These are phyloP conservation scores for Cepphus grylle DNA, from an alignment of 2,113 vertebrate genomes.

Conservation along the genomic window DNA sequence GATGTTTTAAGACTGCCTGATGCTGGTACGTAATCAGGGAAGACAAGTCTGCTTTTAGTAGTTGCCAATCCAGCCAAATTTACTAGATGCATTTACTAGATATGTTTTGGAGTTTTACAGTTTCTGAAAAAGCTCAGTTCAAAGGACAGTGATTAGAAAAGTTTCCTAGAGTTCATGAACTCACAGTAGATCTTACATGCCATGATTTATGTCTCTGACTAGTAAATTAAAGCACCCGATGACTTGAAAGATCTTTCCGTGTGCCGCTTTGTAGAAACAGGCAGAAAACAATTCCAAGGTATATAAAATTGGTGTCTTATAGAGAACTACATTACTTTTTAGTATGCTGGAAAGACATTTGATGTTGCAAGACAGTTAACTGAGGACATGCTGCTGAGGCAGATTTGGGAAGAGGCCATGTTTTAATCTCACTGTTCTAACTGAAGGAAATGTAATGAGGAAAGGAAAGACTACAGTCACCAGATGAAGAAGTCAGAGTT, in stretches of 20 bases:
- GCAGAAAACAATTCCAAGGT: slow-evolving; percentile 18
- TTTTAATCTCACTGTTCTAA: neutral
- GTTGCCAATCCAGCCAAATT: slow-evolving; percentile 35
- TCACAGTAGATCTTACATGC: neutral
- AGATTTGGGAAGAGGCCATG: neutral
- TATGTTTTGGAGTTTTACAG: slow-evolving; percentile 26
- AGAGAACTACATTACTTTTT: neutral
- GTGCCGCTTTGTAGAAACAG: neutral
- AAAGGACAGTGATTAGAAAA: slow-evolving; percentile 36
- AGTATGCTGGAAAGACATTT: neutral
- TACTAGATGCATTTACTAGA: slow-evolving; percentile 15
- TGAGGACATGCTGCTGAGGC: neutral
- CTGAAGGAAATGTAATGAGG: neutral
- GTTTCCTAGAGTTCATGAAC: slow-evolving; percentile 48
- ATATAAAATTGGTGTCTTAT: neutral
- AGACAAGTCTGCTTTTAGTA: slow-evolving; percentile 34
- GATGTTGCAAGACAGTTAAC: slow-evolving; percentile 21
- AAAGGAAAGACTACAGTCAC: neutral
- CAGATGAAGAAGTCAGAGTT: neutral
- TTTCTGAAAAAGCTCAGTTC: slow-evolving; percentile 39
- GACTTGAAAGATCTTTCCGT: slow-evolving; percentile 18
- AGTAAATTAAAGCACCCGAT: neutral
- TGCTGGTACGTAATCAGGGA: neutral
- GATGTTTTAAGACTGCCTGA: neutral
- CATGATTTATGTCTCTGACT: slow-evolving; percentile 24